Evolutionary conservation across 2,888 invertebrate species (phyloP), one percentile per base, ranked within the genome.

Genomic region (Dicranocentrus wangi): DNA sequence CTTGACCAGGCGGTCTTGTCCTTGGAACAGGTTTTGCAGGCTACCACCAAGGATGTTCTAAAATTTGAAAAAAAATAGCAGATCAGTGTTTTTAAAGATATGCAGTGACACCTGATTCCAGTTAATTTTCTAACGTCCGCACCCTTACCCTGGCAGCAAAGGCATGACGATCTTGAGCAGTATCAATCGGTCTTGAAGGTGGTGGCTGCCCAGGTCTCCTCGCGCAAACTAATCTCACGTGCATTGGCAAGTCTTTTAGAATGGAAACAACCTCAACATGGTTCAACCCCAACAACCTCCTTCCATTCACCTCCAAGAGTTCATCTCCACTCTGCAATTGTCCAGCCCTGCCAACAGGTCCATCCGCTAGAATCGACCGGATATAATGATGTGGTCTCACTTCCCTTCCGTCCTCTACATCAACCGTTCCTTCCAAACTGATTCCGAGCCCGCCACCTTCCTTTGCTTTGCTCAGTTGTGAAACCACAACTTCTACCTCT

Each of bases 401-500:
- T 90, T 99, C 99, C 77, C 95, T 93, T 0, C 99, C 99, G 87
- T 95, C 94, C 90, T 99, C 98, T 71, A 99, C 98, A 89, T 99
- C 99, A 51, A 98, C 99, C 0, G 99, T 99, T 69, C 99, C 99
- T 89, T 99, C 98, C 83, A 99, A 91, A 66, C 97, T 98, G 87
- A 99, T 98, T 42, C 99, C 99, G 72, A 99, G 91, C 1, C 99
- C 99, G 60, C 97, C 97, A 55, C 96, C 95, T 87, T 94, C 93
- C 87, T 93, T 94, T 87, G 97, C 93, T 91, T 98, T 98, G 87
- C 93, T 93, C 86, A 98, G 91, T 90, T 98, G 97, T 80, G 97
- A 96, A 85, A 98, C 94, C 95, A 95, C 88, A 2, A 98, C 95
- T 89, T 96, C 94, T 87, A 93, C 93, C 82, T 94, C 94, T 70